These are phyloP conservation scores for Phenacoccus solenopsis DNA, from an alignment of 1,140 invertebrate genomes.

Conservation along the genomic window DNA sequence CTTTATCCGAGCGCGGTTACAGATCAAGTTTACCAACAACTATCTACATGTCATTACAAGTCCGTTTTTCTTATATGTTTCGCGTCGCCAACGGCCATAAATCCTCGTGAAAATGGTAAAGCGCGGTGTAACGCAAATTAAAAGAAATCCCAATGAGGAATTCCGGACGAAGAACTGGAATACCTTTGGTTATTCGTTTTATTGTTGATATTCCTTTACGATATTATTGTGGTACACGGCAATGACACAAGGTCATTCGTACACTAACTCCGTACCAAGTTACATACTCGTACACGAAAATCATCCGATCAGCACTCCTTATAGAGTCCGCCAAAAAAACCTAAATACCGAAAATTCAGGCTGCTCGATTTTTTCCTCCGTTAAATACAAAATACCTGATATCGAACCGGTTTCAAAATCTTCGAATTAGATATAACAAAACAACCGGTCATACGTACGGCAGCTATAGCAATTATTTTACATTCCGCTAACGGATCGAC, in stretches of 20 bases:
- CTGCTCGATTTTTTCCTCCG: too few relatives aligned
- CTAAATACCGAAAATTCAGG: background rate
- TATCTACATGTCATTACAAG: background rate
- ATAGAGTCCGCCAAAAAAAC: background rate
- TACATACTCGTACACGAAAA: background rate
- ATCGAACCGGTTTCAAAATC: background rate
- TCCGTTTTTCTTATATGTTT: background rate
- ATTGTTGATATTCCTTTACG: background rate
- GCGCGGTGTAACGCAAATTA: background rate
- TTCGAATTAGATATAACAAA: background rate
- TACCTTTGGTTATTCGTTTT: background rate
- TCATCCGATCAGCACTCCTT: too few relatives aligned
- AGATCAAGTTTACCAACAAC: background rate
- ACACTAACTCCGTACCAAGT: background rate
- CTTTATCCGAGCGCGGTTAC: background rate
- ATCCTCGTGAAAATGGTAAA: slow-evolving; percentile 1
- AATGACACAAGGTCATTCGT: background rate
- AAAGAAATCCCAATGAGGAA: background rate
- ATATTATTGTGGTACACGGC: background rate
- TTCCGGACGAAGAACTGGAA: background rate
- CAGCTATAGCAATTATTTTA: background rate
- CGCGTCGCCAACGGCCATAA: background rate
- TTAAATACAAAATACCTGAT: background rate
- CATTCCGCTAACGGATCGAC: background rate
- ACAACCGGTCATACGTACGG: background rate